Percentiles rank a stretch among this genome's conserved stretches.
Conservation (phyloP, 2,797 vertebrate genomes). For the Dendrocincla fuliginosa region DNA sequence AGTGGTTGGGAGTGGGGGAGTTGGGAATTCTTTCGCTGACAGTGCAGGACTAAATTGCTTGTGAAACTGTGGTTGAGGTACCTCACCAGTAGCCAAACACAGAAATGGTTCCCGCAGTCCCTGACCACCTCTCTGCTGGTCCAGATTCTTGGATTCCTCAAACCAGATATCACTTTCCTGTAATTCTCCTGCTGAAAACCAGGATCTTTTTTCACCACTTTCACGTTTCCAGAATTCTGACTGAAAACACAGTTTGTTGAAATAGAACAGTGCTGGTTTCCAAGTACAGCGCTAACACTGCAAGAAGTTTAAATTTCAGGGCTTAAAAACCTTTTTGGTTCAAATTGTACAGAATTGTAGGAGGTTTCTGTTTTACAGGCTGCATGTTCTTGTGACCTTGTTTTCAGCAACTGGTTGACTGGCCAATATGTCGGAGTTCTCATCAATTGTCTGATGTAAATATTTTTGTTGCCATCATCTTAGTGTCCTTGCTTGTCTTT, state of each 20-base stretch:
- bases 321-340: not conserved
- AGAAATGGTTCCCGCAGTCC: not conserved
- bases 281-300: not conserved
- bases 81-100: not conserved
- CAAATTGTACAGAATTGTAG: not conserved
- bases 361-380: not conserved
- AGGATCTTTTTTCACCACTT: not conserved
- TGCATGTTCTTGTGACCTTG: not conserved
- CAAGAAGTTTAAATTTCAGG: not conserved
- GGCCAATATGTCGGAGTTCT: not conserved
- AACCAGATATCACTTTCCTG: constrained; percentile 29
- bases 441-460: not conserved
- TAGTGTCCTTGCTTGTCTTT: not conserved
- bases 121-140: not conserved
- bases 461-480: not conserved
- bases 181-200: constrained; percentile 4
- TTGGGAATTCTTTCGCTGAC: constrained; percentile 37
- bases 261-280: constrained; percentile 9
- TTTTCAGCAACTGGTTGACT: not conserved
- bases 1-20: constrained; percentile 8
- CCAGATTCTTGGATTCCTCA: not conserved
- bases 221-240: not conserved
- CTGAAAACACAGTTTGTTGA: not conserved
- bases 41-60: not conserved
- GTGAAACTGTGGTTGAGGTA: not conserved